phyloP scores from a whole-genome alignment of 35 echinoderm and acorn worm genomes.

The Chiridota heheva region DNA sequence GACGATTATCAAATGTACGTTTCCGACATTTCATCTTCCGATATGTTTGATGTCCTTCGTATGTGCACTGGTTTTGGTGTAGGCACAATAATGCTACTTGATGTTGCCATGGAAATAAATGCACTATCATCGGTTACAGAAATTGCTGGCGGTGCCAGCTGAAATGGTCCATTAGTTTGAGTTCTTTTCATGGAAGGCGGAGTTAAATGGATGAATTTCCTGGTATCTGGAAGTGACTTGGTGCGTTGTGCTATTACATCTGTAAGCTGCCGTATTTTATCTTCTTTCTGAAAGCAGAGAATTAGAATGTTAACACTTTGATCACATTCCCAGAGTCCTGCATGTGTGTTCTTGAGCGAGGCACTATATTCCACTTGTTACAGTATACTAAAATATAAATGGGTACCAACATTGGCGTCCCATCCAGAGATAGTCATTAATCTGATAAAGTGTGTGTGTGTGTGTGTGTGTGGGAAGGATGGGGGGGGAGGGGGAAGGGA shows the following conservation, averaged over 20 bases:
- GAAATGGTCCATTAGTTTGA: conserved; percentile 50
- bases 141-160: conserved; percentile 71
- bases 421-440: not conserved
- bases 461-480: not conserved
- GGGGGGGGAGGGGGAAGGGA: too few relatives aligned
- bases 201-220: conserved; percentile 17
- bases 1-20: conserved; percentile 92
- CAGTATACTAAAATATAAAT: not conserved
- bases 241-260: conserved; percentile 69
- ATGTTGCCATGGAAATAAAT: conserved; percentile 66
- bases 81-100: conserved; percentile 37
- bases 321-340: not conserved
- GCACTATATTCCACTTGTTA: too few relatives aligned
- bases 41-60: conserved; percentile 53
- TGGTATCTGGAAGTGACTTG: conserved; percentile 33
- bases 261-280: conserved; percentile 70
- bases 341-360: not conserved
- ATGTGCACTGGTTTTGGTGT: conserved; percentile 43
- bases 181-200: conserved; percentile 29
- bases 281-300: conserved; percentile 69
- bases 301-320: not conserved
- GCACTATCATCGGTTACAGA: conserved; percentile 93
- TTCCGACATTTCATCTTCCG: conserved; percentile 95
- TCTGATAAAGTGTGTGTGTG: not conserved
- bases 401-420: not conserved